phyloP scores from a whole-genome alignment of 1,140 invertebrate species.

The Chironomus striatipennis region DNA sequence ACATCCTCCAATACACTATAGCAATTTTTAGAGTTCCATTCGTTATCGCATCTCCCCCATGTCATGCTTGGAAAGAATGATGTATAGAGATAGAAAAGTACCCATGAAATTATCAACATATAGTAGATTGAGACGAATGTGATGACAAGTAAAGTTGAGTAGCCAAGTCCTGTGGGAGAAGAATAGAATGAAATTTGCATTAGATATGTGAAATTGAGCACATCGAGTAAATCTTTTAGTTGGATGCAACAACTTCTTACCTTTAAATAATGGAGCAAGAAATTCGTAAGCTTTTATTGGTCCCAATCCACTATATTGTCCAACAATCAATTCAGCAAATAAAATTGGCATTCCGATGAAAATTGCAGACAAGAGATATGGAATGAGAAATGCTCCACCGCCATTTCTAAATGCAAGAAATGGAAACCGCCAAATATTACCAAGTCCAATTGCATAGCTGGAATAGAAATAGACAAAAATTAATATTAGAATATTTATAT shows the following conservation, averaged over 20 bases:
- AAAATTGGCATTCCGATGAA: slow-evolving; percentile 75
- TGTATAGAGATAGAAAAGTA: slow-evolving; percentile 62
- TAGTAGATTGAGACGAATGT: slow-evolving; percentile 72
- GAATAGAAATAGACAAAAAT: background rate
- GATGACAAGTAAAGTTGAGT: slow-evolving; percentile 65
- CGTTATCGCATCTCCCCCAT: slow-evolving; percentile 63
- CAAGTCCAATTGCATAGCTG: slow-evolving; percentile 62
- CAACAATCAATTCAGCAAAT: slow-evolving; percentile 54
- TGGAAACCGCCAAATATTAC: slow-evolving; percentile 64
- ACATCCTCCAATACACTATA: slow-evolving; percentile 45
- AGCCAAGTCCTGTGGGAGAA: slow-evolving; percentile 58
- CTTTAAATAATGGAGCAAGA: slow-evolving; percentile 50
- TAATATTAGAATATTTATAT: background rate
- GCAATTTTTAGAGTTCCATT: slow-evolving; percentile 53
- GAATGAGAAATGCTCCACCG: slow-evolving; percentile 70
- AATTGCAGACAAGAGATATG: slow-evolving; percentile 67
- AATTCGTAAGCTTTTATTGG: slow-evolving; percentile 49
- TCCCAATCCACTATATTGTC: slow-evolving; percentile 53
- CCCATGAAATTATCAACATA: slow-evolving; percentile 74
- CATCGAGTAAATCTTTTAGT: too few relatives aligned
- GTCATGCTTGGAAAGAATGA: slow-evolving; percentile 57
- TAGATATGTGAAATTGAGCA: slow-evolving; percentile 43
- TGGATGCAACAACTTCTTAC: too few relatives aligned
- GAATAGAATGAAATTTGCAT: too few relatives aligned
- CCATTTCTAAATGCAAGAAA: slow-evolving; percentile 75